Evolutionary conservation across 2,797 vertebrate genomes (phyloP), one percentile per base, ranked within the genome.

Genomic region (Paguma larvata): DNA sequence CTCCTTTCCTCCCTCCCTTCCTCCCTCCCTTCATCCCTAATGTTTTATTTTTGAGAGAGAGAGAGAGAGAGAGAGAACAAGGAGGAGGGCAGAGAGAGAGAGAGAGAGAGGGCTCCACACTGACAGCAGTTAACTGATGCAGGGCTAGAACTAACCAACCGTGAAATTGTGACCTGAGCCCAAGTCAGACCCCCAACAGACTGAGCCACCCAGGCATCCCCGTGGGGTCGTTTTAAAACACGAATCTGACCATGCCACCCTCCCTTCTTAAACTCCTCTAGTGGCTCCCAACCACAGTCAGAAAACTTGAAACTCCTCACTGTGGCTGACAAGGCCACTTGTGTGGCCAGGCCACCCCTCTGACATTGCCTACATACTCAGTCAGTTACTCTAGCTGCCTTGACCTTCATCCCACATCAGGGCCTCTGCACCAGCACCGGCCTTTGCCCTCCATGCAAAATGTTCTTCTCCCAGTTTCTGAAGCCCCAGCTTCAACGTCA

Each of bases 361-460:
- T 65, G 68, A 27, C 44, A 2, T 8, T 0, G 2, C 27, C 5
- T 1, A 0, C 63, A 67, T 44, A 9, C 4, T 19, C 34, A 10
- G 16, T 77, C 41, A 13, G 32, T 59, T 21, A 30, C 30, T 48
- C 13, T 30, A 21, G 65, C 84, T 62, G 27, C 2, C 16, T 5
- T 18, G 88, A 59, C 75, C 41, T 62, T n/a, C 21, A 8, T 44
- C 32, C 25, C 25, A 48, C 41, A 12, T 19, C 65, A 23, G 78
- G 68, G 70, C 38, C 32, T 77, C 34, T 30, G 68, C 68, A 38
- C 46, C 53, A n/a, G 38, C 21, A 34, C n/a, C 27, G 2, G 14
- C 51, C 80, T 85, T n/a, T 44, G 79, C 30, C 30, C 25, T 68
- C 27, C 6, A 25, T 9, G 18, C 62, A n/a, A 51, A 25, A 63